Conservation (phyloP, 2,113 vertebrate genomes). For the Sinocyclocheilus anophthalmus region DNA sequence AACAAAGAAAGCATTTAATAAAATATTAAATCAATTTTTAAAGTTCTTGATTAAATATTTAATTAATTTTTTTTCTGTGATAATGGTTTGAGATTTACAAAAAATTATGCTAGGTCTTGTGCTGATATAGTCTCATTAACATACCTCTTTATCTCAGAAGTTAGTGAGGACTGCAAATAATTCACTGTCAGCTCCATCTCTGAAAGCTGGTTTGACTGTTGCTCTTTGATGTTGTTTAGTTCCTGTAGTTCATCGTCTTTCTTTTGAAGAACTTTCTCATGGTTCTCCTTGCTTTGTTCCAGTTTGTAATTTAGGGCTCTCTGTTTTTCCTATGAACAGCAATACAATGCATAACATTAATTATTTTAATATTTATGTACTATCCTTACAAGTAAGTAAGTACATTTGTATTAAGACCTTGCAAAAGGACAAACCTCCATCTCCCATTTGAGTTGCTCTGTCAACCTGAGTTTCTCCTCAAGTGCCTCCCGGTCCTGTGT, state of each 20-base stretch:
- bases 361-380: too few species aligned
- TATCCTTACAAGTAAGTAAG: not conserved
- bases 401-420: not conserved
- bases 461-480: constrained; percentile 75
- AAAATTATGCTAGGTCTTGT: not conserved
- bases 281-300: constrained; percentile 70
- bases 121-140: not conserved
- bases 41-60: not conserved
- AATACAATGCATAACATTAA: constrained; percentile 28
- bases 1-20: constrained; percentile 4
- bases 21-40: not conserved
- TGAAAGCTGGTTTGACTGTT: constrained; percentile 72
- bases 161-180: constrained; percentile 75
- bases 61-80: not conserved
- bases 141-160: constrained; percentile 81
- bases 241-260: constrained; percentile 79
- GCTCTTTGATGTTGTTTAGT: constrained; percentile 70
- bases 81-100: not conserved
- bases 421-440: constrained; percentile 72
- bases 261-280: constrained; percentile 74
- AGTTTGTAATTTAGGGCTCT: constrained; percentile 74
- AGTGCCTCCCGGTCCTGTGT: constrained; percentile 74
- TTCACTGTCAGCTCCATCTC: constrained; percentile 71
- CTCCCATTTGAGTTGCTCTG: constrained; percentile 75
- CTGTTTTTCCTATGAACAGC: constrained; percentile 70